Base-by-base conservation (phyloP, 1,140 invertebrate genomes). In the Homarus americanus region DNA sequence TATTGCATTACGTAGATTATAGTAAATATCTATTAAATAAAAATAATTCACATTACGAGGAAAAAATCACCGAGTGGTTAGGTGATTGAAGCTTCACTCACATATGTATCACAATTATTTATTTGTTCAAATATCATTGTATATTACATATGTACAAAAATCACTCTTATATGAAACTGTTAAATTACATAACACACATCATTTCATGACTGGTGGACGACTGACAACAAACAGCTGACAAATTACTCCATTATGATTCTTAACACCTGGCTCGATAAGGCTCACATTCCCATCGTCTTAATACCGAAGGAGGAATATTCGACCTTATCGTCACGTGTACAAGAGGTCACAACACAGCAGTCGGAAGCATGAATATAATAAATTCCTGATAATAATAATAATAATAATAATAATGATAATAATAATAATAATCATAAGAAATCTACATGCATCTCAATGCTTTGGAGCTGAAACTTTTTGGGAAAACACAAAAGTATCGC, bases 131-230 rank as follows among this genome's bases (percentile, higher is more conserved):
- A 90, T 90, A 90, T 83, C 72, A 90, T 82, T 83, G 53, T 90
- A 84, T 90, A 84, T 76, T 90, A 90, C 87, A 90, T 90, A 90
- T 90, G 80, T 90, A 90, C 87, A 90, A 88, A 90, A 90, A 89
- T 84, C 66, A 84, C 87, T 76, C 82, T n/a, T 82, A 83, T 90
- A 90, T 75, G 87, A 90, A 90, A 90, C 38, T 73, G 40, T 82
- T 82, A 66, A 87, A 72, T 44, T 87, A 66, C 66, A 87, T 82
- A 75, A 85, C 83, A 85, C 72, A 73, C 69, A 58, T 10, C 20
- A 58, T 32, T 69, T 32, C 63, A 32, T 69, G 63, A 69, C 63
- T 9, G 63, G 24, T 5, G 63, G 0, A 69, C 15, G n/a, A 20
- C 4, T 24, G 5, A 69, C 63, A 32, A 32, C 28, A 69, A 5